Percentiles rank a stretch among this genome's conserved stretches.
phyloP scores from a whole-genome alignment of 53 echinoderm and acorn worm species.

The Apostichopus leukothele region DNA sequence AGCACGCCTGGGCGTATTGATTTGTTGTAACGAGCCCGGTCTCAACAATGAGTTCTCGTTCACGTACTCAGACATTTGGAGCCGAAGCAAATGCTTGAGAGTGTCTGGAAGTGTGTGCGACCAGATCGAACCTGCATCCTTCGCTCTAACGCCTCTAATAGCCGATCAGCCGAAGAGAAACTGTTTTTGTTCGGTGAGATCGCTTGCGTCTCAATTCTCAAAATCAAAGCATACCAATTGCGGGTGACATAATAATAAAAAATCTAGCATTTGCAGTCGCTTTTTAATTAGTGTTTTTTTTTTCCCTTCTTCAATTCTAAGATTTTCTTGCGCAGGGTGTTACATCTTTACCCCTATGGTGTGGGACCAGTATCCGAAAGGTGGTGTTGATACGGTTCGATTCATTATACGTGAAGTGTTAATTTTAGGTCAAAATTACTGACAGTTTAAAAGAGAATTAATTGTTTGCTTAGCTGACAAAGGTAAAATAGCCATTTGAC shows the following conservation, averaged over 20 bases:
- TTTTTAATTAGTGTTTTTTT: slow-evolving; percentile 12
- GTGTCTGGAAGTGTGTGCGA: neutral
- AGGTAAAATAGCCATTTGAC: neutral
- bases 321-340: slow-evolving; percentile 11
- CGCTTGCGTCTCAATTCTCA: slow-evolving; percentile 15
- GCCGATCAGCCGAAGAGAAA: slow-evolving; percentile 33
- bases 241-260: slow-evolving; percentile 7
- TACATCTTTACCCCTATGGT: slow-evolving; percentile 8
- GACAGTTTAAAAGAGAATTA: neutral
- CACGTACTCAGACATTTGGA: slow-evolving; percentile 29
- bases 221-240: slow-evolving; percentile 16
- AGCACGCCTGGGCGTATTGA: neutral
- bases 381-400: neutral
- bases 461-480: neutral
- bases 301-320: neutral
- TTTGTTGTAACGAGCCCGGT: slow-evolving; percentile 14
- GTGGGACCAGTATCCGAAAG: neutral
- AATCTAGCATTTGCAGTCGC: neutral
- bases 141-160: slow-evolving; percentile 35
- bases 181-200: slow-evolving; percentile 22
- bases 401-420: slow-evolving; percentile 9
- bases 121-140: slow-evolving; percentile 3
- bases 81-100: slow-evolving; percentile 23
- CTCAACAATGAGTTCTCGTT: slow-evolving; percentile 5
- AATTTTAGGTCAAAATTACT: slow-evolving; percentile 43